Conservation (phyloP, 1,140 invertebrate species). For the Parasteatoda tepidariorum region DNA sequence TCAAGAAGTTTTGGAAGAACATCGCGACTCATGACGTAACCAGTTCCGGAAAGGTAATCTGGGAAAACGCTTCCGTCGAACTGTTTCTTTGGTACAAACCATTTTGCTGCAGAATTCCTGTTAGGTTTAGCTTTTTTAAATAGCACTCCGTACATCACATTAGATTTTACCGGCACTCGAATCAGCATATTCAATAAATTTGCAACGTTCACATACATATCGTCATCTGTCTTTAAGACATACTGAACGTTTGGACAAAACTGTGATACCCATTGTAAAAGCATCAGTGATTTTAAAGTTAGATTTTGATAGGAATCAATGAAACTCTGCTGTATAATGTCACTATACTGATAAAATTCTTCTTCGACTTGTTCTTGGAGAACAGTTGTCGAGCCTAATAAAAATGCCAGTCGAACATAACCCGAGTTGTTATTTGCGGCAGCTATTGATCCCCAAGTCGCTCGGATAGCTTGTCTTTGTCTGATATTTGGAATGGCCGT, state of each 20-base stretch:
- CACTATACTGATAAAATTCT: constrained; percentile 56
- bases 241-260: constrained; percentile 75
- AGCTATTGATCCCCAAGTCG: constrained; percentile 78
- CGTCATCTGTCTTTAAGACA: constrained; percentile 72
- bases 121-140: constrained; percentile 87
- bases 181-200: constrained; percentile 66
- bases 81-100: constrained; percentile 79
- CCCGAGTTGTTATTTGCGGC: constrained; percentile 47
- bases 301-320: constrained; percentile 67
- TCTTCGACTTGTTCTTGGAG: constrained; percentile 24
- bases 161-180: not conserved
- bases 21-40: constrained; percentile 81
- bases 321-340: constrained; percentile 64
- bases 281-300: constrained; percentile 66
- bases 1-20: constrained; percentile 30
- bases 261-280: constrained; percentile 71
- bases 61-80: constrained; percentile 80
- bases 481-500: constrained; percentile 78
- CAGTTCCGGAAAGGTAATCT: constrained; percentile 85
- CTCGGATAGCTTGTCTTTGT: constrained; percentile 77
- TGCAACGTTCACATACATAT: constrained; percentile 73
- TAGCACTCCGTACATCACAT: constrained; percentile 76
- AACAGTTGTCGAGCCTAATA: constrained; percentile 43
- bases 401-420: constrained; percentile 57
- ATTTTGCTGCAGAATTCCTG: constrained; percentile 73